A percentile compares a stretch with the other conserved stretches of the same genome.
Evolutionary conservation across 2,888 invertebrate species (phyloP).

Genomic region (Xestia rhomboidea): DNA sequence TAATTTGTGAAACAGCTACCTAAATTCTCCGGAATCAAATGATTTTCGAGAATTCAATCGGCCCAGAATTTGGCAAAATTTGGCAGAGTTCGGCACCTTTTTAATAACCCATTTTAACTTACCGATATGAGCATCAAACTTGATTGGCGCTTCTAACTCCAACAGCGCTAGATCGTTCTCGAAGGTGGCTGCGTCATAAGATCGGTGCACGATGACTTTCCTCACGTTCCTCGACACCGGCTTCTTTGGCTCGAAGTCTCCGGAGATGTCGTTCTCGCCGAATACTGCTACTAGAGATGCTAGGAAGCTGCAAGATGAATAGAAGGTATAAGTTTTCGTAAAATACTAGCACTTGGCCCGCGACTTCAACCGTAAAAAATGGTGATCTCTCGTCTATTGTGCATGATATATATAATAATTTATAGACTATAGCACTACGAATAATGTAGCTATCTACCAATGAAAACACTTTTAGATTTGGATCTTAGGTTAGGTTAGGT

Average conservation of each 20-base stretch:
- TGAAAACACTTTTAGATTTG: too few relatives aligned
- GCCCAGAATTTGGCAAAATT: not conserved
- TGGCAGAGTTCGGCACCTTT: not conserved
- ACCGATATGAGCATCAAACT: conserved; percentile 96
- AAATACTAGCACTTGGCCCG: too few relatives aligned
- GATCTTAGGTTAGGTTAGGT: too few relatives aligned
- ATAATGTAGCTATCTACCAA: too few relatives aligned
- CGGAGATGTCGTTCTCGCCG: conserved; percentile 97
- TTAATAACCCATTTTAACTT: conserved; percentile 66
- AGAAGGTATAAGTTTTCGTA: too few relatives aligned
- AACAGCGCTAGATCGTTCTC: conserved; percentile 97
- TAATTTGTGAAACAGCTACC: too few relatives aligned
- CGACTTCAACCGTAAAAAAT: too few relatives aligned
- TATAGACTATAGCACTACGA: too few relatives aligned
- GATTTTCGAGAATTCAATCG: not conserved
- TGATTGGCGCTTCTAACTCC: conserved; percentile 95
- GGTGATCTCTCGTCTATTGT: too few relatives aligned
- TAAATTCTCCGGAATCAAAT: too few relatives aligned
- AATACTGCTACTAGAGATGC: conserved; percentile 97
- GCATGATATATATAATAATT: too few relatives aligned
- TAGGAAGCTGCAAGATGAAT: conserved; percentile 91
- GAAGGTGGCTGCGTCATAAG: conserved; percentile 97
- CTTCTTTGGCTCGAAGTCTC: conserved; percentile 94
- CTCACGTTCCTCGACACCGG: conserved; percentile 95
- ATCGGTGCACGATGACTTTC: conserved; percentile 96